These are phyloP conservation scores for Drosophila varians DNA, from an alignment of 1,140 invertebrate genomes.

Conservation along the genomic window DNA sequence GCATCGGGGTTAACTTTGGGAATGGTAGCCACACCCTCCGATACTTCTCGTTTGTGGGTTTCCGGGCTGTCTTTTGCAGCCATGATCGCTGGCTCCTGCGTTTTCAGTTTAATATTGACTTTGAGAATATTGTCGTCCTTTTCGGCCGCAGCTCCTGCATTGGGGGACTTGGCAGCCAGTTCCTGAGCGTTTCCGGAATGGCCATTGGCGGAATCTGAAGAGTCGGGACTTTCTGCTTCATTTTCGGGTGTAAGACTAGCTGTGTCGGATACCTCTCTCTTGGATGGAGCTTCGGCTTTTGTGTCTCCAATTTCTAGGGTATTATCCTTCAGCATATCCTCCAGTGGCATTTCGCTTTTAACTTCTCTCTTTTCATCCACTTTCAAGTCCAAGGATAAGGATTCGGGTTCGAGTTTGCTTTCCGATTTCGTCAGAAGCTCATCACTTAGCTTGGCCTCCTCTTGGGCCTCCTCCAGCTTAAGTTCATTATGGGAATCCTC, in stretches of 20 bases:
- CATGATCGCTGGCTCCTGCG: constrained; percentile 7
- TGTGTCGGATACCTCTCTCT: background rate
- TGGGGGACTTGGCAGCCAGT: background rate
- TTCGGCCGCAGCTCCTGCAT: background rate
- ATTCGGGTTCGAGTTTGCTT: constrained; percentile 1
- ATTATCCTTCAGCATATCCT: background rate
- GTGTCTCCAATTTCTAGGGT: background rate
- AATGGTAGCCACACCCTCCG: background rate
- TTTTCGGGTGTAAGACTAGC: background rate
- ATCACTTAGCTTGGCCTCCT: background rate
- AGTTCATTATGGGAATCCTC: background rate
- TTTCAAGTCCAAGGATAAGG: constrained; percentile 3
- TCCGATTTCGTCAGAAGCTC: background rate
- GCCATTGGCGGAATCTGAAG: background rate
- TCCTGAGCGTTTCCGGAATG: background rate
- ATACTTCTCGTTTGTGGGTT: background rate
- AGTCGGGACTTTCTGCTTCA: background rate
- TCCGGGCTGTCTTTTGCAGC: background rate
- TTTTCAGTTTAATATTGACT: constrained; percentile 15
- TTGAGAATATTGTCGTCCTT: background rate
- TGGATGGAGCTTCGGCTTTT: background rate
- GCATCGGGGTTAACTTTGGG: constrained; percentile 36
- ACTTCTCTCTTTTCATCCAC: background rate
- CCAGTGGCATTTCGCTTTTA: background rate
- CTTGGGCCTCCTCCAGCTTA: constrained; percentile 8